Percentiles rank a stretch among this genome's conserved stretches.
Evolutionary conservation across 2,888 invertebrate species (phyloP).

Genomic region (Schizotus pectinicornis): DNA sequence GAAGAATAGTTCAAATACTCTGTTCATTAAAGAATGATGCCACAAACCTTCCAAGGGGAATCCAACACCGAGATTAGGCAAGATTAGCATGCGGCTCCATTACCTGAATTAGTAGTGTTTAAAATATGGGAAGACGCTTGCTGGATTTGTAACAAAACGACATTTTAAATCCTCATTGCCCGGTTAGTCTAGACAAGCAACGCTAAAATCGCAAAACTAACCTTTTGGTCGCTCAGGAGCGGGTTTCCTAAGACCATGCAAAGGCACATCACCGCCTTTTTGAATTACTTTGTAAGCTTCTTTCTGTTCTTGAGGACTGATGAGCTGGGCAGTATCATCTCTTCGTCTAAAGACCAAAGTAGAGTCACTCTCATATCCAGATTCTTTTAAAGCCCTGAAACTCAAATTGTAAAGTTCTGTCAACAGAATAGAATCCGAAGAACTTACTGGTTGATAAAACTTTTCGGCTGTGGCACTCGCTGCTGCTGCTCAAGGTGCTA

Average conservation of each 20-base stretch:
- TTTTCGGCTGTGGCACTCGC: conserved; percentile 70
- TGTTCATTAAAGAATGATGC: neutral
- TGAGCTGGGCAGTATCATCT: conserved; percentile 68
- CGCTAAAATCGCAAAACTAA: conserved; percentile 52
- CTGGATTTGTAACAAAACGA: too few species aligned
- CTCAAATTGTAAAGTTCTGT: neutral
- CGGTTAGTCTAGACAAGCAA: too few species aligned
- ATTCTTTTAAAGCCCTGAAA: conserved; percentile 81
- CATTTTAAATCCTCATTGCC: too few species aligned
- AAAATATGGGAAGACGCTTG: neutral
- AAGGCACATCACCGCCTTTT: conserved; percentile 92
- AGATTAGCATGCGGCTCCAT: conserved; percentile 8
- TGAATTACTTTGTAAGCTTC: conserved; percentile 88
- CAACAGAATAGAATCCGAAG: neutral
- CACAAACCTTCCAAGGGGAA: conserved; percentile 21
- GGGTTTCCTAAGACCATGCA: conserved; percentile 88
- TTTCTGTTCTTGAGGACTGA: conserved; percentile 84
- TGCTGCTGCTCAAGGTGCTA: conserved; percentile 77
- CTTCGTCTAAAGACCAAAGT: conserved; percentile 83
- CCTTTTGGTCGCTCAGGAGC: conserved; percentile 85
- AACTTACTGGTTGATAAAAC: conserved; percentile 82
- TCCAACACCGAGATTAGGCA: conserved; percentile 18
- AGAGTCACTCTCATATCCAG: conserved; percentile 91
- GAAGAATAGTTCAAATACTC: conserved; percentile 28
- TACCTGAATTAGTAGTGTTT: conserved; percentile 19